Evolutionary conservation across 2,113 vertebrate species (phyloP).

Genomic region (Poeciliopsis retropinna): DNA sequence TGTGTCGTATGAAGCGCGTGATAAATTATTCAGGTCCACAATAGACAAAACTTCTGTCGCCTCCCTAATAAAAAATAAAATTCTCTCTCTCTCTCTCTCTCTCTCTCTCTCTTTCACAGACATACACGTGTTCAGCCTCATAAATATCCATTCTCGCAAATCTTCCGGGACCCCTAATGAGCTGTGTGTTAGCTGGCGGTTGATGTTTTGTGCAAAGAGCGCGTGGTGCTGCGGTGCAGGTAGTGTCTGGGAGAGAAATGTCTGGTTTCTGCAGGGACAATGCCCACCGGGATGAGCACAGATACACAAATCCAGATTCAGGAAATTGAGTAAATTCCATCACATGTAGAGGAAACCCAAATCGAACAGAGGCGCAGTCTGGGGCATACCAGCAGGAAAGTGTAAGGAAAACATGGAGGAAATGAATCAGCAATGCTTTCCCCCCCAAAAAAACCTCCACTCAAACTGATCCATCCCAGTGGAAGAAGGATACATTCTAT

Average conservation of each 20-base stretch:
- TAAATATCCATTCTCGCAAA: constrained; percentile 33
- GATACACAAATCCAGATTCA: constrained; percentile 7
- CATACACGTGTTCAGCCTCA: constrained; percentile 6
- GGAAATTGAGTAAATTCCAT: constrained; percentile 9
- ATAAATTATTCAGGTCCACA: constrained; percentile 8
- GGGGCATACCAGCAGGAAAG: constrained; percentile 1
- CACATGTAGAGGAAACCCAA: background rate
- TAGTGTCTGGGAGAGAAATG: constrained; percentile 19
- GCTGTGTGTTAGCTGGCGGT: constrained; percentile 6
- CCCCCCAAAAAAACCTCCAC: background rate
- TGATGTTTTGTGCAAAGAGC: background rate
- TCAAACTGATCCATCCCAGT: background rate
- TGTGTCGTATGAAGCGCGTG: background rate
- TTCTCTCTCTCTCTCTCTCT: background rate
- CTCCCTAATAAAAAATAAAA: background rate
- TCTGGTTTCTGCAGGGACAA: constrained; percentile 5
- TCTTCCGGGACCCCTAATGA: constrained; percentile 33
- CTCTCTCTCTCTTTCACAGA: background rate
- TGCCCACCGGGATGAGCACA: background rate
- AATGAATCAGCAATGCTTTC: background rate
- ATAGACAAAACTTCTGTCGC: constrained; percentile 6
- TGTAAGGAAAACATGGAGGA: background rate
- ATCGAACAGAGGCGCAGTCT: constrained; percentile 8
- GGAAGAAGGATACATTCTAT: constrained; percentile 2
- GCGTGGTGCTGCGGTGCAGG: background rate